A percentile compares a stretch with the other conserved stretches of the same genome.
Evolutionary conservation across 2,113 vertebrate genomes (phyloP).

Genomic region (Blennius ocellaris): DNA sequence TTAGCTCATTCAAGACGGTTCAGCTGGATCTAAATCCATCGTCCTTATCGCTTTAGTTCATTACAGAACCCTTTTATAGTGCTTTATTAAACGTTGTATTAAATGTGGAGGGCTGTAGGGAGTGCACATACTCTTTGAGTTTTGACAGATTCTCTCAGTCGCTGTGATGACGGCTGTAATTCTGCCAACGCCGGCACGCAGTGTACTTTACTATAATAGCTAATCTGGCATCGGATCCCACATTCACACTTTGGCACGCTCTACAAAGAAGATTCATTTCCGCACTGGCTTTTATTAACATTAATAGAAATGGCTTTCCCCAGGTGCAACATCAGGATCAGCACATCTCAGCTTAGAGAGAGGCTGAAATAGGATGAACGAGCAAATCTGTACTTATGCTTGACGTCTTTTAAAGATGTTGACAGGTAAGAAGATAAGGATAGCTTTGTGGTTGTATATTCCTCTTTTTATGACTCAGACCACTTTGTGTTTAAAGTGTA

Average conservation of each 20-base stretch:
- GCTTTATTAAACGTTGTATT: not conserved
- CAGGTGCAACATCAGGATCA: slow-evolving; percentile 17
- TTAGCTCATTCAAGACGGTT: not conserved
- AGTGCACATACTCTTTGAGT: slow-evolving; percentile 4
- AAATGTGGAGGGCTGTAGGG: slow-evolving; percentile 3
- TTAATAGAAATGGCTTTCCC: slow-evolving; percentile 51
- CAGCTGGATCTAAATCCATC: not conserved
- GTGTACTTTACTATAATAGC: slow-evolving; percentile 62
- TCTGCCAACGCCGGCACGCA: slow-evolving; percentile 49
- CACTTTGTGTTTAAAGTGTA: not conserved
- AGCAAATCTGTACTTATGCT: slow-evolving; percentile 14
- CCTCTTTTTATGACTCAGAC: not conserved
- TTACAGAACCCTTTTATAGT: not conserved
- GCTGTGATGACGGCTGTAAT: slow-evolving; percentile 26
- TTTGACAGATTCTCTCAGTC: slow-evolving; percentile 34
- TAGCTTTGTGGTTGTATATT: slow-evolving; percentile 20
- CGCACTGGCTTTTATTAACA: slow-evolving; percentile 49
- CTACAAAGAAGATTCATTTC: slow-evolving; percentile 56
- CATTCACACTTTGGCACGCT: slow-evolving; percentile 58
- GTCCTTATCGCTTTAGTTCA: not conserved
- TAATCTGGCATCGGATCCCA: slow-evolving; percentile 51
- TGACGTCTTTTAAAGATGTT: slow-evolving; percentile 5
- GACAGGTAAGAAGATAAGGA: slow-evolving; percentile 19
- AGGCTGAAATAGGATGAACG: slow-evolving; percentile 33
- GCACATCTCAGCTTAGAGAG: slow-evolving; percentile 31